Evolutionary conservation across 2,888 invertebrate genomes (phyloP), one percentile per base, ranked within the genome.

Genomic region (Bombylius major): DNA sequence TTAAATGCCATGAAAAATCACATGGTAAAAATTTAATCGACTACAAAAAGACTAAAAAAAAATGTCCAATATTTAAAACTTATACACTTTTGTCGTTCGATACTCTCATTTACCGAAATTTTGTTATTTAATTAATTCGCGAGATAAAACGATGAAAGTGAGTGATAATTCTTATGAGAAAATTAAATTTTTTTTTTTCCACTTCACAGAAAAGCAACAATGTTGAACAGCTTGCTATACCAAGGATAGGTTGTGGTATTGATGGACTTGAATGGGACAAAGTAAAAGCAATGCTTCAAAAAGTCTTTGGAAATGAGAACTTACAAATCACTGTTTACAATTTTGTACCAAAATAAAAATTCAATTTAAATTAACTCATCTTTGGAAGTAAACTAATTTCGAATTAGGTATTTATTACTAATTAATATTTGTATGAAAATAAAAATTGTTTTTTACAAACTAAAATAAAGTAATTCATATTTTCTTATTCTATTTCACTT

Each of bases 221-320:
- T 9, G 78, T 84, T 0, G 68, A 67, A 36, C 73, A 77, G 50
- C 62, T 85, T 55, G 81, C 82, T 4, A 81, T 84, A 66, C 85
- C 85, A 0, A 70, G 75, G 56, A 79, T 85, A 60, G 85, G 84
- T 4, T 84, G 83, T 65, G 85, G 85, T 42, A 75, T 84, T 46
- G 85, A 85, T 68, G 70, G 77, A 23, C 71, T 86, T 5, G 74
- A 81, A 59, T 86, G 85, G 85, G 66, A 67, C 3, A 71, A 73
- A 36, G 84, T 85, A 0, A 76, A 72, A 58, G 64, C 65, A 1
- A 72, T 79, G 64, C 63, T 84, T 7, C 69, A 72, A 47, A 70
- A 74, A 32, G 71, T 80, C 7, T 84, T 84, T 65, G 60, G 63
- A 34, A 68, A 76, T 50, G 70, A 75, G 32, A 67, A 71, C n/a